A percentile compares a stretch with the other conserved stretches of the same genome.
Evolutionary conservation across 2,113 vertebrate genomes (phyloP).

Genomic region (Campylomormyrus numenius): DNA sequence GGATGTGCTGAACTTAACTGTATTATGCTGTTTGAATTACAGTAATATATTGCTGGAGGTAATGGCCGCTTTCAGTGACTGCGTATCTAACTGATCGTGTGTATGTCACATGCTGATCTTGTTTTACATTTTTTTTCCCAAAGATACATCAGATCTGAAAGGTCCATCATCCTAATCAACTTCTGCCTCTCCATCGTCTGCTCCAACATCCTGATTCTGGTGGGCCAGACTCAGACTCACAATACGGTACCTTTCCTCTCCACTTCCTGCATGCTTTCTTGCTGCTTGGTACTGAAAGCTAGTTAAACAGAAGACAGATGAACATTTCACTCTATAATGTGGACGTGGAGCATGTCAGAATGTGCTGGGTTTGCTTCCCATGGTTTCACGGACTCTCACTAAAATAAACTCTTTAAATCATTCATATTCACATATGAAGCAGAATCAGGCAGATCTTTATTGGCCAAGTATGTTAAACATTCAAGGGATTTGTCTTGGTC

Average conservation of each 20-base stretch:
- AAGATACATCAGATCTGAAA: conserved; percentile 94
- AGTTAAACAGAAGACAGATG: not conserved
- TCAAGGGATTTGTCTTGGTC: not conserved
- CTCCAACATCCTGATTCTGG: conserved; percentile 94
- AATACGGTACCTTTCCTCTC: conserved; percentile 76
- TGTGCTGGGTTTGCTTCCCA: not conserved
- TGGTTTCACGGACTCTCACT: not conserved
- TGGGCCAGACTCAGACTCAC: conserved; percentile 97
- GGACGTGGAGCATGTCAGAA: not conserved
- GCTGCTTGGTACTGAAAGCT: not conserved
- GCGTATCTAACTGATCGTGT: not conserved
- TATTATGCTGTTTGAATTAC: not conserved
- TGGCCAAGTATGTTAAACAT: not conserved
- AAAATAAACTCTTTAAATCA: not conserved
- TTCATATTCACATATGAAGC: not conserved
- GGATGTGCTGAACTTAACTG: not conserved
- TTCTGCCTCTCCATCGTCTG: conserved; percentile 98
- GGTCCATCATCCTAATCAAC: conserved; percentile 97
- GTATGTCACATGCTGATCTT: not conserved
- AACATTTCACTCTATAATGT: not conserved
- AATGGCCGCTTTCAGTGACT: not conserved
- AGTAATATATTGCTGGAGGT: not conserved
- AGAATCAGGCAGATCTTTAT: not conserved
- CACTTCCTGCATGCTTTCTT: not conserved
- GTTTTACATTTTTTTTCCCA: conserved; percentile 39